A percentile compares a stretch with the other conserved stretches of the same genome.
phyloP scores from a whole-genome alignment of 2,888 invertebrate genomes.

The Sinopyrophorus schimmeli region DNA sequence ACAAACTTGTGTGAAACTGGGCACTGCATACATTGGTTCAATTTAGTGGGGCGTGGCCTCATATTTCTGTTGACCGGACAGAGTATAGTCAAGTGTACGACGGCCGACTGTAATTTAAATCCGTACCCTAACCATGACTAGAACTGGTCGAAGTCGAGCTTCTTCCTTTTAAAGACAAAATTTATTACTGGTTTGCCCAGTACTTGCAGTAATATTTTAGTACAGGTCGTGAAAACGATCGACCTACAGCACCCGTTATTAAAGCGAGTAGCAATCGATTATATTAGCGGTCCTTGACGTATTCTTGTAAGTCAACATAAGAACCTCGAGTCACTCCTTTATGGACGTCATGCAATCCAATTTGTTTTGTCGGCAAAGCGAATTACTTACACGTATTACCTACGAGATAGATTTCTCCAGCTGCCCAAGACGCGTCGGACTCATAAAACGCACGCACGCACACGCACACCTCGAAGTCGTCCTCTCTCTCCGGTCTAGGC shows the following conservation, averaged over 20 bases:
- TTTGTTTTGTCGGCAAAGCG: conserved; percentile 7
- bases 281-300: conserved; percentile 13
- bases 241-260: conserved; percentile 22
- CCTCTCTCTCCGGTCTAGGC: conserved; percentile 8
- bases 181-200: conserved; percentile 22
- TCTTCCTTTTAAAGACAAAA: conserved; percentile 19
- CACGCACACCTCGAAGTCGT: not conserved
- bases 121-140: conserved; percentile 5
- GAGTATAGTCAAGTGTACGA: too few species aligned
- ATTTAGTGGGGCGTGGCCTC: too few species aligned
- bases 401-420: conserved; percentile 13
- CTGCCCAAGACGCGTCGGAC: conserved; percentile 9
- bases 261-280: conserved; percentile 20
- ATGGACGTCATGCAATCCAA: conserved; percentile 13
- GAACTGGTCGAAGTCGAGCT: conserved; percentile 15
- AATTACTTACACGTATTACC: conserved; percentile 1
- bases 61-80: too few species aligned
- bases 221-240: conserved; percentile 21
- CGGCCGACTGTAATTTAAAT: conserved; percentile 12
- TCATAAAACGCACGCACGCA: conserved; percentile 7
- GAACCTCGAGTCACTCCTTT: conserved; percentile 12
- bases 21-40: too few species aligned
- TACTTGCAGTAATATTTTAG: conserved; percentile 18
- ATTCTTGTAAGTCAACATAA: conserved; percentile 2
- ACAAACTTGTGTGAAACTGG: too few species aligned